Base-by-base conservation (phyloP, 1,140 invertebrate species). In the Capitella teleta region DNA sequence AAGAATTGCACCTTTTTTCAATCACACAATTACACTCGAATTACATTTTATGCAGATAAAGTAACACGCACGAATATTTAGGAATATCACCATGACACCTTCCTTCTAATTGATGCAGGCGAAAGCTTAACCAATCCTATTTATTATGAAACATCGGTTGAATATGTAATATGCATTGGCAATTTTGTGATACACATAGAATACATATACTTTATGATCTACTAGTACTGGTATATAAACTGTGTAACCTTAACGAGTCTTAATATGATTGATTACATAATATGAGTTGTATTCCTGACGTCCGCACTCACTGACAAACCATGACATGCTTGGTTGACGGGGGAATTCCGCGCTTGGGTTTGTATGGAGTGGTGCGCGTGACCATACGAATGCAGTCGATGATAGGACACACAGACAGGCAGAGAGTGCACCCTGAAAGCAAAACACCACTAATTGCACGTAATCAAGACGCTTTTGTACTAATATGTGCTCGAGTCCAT, bases 351-450 rank as follows among this genome's bases (percentile, higher is more conserved):
- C 75, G 59, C 43, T 74, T 75, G 24, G 72, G 67, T 24, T 60
- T 46, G 50, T 76, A 72, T 3, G 66, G 60, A 18, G 61, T 67
- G 16, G 58, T 58, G 43, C 64, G 62, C 5, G 60, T 57, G 19
- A 77, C 72, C 79, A 82, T 84, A 78, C 79, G 83, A 60, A 98
- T 98, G 68, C 95, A 98, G 67, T 98, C 92, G 57, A 95, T 91
- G 58, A 98, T 96, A 1, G 94, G 94, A 73, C 94, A 98, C 1
- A 98, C 94, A 28, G 90, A 94, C 25, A 90, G 62, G 73, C 92
- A 97, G 18, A 97, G 73, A 0, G 84, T 93, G 64, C 93, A 97
- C 12, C 72, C 69, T 71, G 60, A n/a, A 62, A 61, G n/a, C 14
- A 30, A 38, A 19, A 48, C n/a, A n/a, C n/a, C n/a, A n/a, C n/a